Percentiles rank a stretch among this genome's conserved stretches.
phyloP scores from a whole-genome alignment of 2,888 invertebrate genomes.

The Cheilosia urbana region DNA sequence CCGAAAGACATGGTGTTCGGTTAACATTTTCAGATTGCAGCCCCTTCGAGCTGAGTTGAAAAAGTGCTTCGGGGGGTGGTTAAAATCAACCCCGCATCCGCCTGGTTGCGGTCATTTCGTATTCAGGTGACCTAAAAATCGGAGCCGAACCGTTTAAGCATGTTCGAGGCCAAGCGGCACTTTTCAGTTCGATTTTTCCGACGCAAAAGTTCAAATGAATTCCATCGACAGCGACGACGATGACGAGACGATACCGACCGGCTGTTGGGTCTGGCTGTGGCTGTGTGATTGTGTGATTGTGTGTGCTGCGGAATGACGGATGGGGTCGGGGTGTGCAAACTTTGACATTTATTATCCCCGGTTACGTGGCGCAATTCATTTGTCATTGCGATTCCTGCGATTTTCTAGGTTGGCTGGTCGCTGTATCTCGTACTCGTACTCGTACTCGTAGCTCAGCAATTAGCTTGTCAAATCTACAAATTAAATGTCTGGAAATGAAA shows the following conservation, averaged over 20 bases:
- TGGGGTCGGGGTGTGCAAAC: slow-evolving; percentile 61
- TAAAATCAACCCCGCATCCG: not conserved
- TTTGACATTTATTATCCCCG: slow-evolving; percentile 66
- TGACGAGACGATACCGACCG: not conserved
- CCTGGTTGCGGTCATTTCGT: slow-evolving; percentile 67
- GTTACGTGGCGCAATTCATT: slow-evolving; percentile 37
- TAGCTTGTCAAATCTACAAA: slow-evolving; percentile 74
- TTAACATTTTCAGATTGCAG: slow-evolving; percentile 66
- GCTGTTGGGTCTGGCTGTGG: slow-evolving; percentile 23
- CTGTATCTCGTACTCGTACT: not conserved
- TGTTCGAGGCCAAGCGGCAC: slow-evolving; percentile 50
- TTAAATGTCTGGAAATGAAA: slow-evolving; percentile 73
- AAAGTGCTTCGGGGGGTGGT: slow-evolving; percentile 19
- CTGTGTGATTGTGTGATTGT: slow-evolving; percentile 42
- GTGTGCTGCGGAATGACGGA: slow-evolving; percentile 43
- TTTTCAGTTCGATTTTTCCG: slow-evolving; percentile 47
- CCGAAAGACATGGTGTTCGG: slow-evolving; percentile 71
- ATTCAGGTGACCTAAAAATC: slow-evolving; percentile 76
- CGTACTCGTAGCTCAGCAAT: slow-evolving; percentile 40
- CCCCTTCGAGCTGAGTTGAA: slow-evolving; percentile 21
- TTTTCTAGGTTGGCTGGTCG: slow-evolving; percentile 12
- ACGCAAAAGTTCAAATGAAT: slow-evolving; percentile 46
- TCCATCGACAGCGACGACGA: not conserved
- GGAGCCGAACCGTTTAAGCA: slow-evolving; percentile 54
- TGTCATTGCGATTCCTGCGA: slow-evolving; percentile 33